Percentiles rank a stretch among this genome's conserved stretches.
These are phyloP conservation scores for Melieria omissa DNA, from an alignment of 2,888 invertebrate genomes.

Conservation along the genomic window DNA sequence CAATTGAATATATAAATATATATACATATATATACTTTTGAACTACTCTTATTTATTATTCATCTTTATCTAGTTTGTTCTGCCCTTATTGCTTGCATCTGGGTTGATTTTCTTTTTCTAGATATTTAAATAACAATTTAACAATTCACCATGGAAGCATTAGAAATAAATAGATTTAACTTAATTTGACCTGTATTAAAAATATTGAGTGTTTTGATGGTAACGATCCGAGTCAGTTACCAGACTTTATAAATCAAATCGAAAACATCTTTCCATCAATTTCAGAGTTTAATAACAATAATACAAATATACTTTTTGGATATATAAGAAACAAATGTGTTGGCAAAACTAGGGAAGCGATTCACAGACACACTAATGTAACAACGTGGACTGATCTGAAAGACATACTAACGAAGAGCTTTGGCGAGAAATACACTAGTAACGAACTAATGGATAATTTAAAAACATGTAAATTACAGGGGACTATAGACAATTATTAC, in stretches of 20 bases:
- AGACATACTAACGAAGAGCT: neutral
- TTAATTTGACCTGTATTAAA: conserved; percentile 2
- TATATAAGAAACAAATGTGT: conserved; percentile 8
- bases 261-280: conserved; percentile 5
- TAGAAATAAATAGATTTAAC: conserved; percentile 1
- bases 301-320: conserved; percentile 4
- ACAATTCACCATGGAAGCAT: neutral
- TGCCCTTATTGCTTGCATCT: too few species aligned
- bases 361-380: conserved; percentile 12
- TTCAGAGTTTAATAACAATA: neutral
- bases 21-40: conserved; percentile 26
- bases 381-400: conserved; percentile 2
- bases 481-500: conserved; percentile 5
- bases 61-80: too few species aligned
- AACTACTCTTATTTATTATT: too few species aligned
- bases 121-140: too few species aligned
- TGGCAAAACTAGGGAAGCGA: conserved; percentile 8
- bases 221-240: conserved; percentile 8
- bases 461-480: conserved; percentile 9
- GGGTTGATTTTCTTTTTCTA: too few species aligned
- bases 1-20: conserved; percentile 44
- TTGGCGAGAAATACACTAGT: conserved; percentile 10
- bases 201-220: conserved; percentile 15
- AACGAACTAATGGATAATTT: conserved; percentile 9
- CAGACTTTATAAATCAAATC: conserved; percentile 12